Conservation (phyloP, 2,113 vertebrate genomes). For the Craseonycteris thonglongyai region DNA sequence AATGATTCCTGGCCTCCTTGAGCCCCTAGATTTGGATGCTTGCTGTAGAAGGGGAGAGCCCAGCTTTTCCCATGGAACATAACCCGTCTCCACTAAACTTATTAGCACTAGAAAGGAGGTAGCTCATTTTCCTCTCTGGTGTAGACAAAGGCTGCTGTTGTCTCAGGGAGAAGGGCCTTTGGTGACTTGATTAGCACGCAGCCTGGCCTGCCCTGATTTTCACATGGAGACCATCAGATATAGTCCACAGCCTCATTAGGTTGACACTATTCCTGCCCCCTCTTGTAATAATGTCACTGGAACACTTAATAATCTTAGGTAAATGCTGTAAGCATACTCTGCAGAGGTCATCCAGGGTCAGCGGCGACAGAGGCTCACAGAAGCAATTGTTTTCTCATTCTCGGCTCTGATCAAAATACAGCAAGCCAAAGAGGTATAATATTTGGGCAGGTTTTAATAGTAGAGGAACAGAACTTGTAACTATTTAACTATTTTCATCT, state of each 20-base stretch:
- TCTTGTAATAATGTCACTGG: slow-evolving; percentile 72
- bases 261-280: slow-evolving; percentile 69
- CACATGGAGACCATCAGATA: slow-evolving; percentile 63
- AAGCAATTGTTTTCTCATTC: background rate
- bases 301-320: slow-evolving; percentile 60
- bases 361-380: background rate
- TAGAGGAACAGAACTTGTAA: background rate
- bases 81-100: slow-evolving; percentile 54
- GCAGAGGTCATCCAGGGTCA: slow-evolving; percentile 49
- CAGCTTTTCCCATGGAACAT: slow-evolving; percentile 63
- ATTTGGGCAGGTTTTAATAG: background rate
- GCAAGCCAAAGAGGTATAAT: background rate
- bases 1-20: background rate
- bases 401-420: background rate
- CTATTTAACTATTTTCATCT: background rate
- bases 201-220: slow-evolving; percentile 54
- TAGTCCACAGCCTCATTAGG: slow-evolving; percentile 64
- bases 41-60: slow-evolving; percentile 52
- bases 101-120: slow-evolving; percentile 77
- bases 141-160: slow-evolving; percentile 75
- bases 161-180: slow-evolving; percentile 52
- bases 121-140: slow-evolving; percentile 77
- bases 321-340: slow-evolving; percentile 14
- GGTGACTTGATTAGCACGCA: slow-evolving; percentile 46
- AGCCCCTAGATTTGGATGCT: slow-evolving; percentile 39